Base-by-base conservation (phyloP, 2,888 invertebrate genomes). In the Antheraea assamensis region DNA sequence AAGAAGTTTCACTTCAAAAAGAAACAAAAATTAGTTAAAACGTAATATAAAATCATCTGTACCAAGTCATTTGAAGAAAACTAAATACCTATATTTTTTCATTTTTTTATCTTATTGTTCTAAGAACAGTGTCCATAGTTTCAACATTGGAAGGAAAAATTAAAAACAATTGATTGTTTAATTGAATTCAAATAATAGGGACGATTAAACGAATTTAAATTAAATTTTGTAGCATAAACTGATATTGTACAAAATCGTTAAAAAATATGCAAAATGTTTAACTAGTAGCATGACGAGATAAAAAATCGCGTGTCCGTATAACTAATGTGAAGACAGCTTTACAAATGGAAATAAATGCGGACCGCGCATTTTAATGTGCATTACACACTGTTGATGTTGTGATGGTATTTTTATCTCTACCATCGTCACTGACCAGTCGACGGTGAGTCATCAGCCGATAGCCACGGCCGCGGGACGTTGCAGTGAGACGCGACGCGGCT, bases 351-450 rank as follows among this genome's bases (percentile, higher is more conserved):
- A 58, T 24, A 58, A 58, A 58, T 13, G 58, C 58, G 24, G 58
- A n/a, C 24, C 58, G 66, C 47, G 71, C 74, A 68, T 74, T 75
- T 76, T 79, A 76, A 78, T 76, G 77, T 72, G 77, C 75, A 74
- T 78, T 79, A 79, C 78, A 79, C 82, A 83, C 83, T 78, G 81
- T 81, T 79, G 81, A 78, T 78, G 77, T 79, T 78, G 78, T 77
- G 73, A 72, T 80, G 80, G 81, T 83, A 85, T 83, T 84, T 85
- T 83, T 84, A 85, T 66, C 30, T 31, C n/a, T 19, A 31, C 66
- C 30, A 31, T 31, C 66, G 66, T 66, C 30, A 66, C 31, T 82
- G 83, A 83, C 84, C 85, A 82, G 78, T 80, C 79, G 77, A 74
- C 78, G 71, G 77, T 82, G 79, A 82, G 73, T 84, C 84, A 85